A percentile compares a stretch with the other conserved stretches of the same genome.
Evolutionary conservation across 2,797 vertebrate species (phyloP).

Genomic region (Cuculus canorus): DNA sequence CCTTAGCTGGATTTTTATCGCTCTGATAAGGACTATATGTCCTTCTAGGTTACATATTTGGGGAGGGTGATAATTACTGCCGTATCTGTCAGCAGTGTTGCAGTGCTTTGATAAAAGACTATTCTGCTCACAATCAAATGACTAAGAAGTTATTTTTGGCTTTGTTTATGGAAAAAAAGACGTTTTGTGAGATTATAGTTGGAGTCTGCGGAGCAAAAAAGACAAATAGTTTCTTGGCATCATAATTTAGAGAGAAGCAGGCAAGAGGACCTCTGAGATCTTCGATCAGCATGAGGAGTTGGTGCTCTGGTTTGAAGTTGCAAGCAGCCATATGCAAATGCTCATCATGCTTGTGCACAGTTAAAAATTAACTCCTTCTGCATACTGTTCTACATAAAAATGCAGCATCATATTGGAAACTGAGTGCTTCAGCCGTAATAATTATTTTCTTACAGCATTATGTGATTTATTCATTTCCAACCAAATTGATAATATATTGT

Average conservation of each 20-base stretch:
- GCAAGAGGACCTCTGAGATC: neutral
- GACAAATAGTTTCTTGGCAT: constrained; percentile 60
- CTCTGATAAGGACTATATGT: constrained; percentile 31
- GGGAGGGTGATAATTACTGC: constrained; percentile 53
- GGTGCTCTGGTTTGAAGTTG: neutral
- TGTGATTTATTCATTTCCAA: neutral
- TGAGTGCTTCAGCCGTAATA: neutral
- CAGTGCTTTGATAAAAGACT: constrained; percentile 54
- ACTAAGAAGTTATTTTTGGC: constrained; percentile 74
- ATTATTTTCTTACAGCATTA: neutral
- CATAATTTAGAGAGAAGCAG: neutral
- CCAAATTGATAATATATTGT: neutral
- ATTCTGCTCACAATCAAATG: constrained; percentile 69
- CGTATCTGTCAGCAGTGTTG: constrained; percentile 43
- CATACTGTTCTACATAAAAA: neutral
- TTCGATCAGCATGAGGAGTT: neutral
- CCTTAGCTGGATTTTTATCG: constrained; percentile 2
- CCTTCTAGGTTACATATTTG: constrained; percentile 8
- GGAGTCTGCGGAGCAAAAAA: constrained; percentile 61
- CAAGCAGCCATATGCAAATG: neutral
- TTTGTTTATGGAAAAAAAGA: constrained; percentile 74
- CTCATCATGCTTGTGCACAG: neutral
- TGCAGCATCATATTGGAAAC: neutral
- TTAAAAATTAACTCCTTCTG: neutral
- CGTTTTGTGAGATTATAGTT: constrained; percentile 67